Conservation (phyloP, 2,888 invertebrate species). For the Acanthosoma haemorrhoidale region DNA sequence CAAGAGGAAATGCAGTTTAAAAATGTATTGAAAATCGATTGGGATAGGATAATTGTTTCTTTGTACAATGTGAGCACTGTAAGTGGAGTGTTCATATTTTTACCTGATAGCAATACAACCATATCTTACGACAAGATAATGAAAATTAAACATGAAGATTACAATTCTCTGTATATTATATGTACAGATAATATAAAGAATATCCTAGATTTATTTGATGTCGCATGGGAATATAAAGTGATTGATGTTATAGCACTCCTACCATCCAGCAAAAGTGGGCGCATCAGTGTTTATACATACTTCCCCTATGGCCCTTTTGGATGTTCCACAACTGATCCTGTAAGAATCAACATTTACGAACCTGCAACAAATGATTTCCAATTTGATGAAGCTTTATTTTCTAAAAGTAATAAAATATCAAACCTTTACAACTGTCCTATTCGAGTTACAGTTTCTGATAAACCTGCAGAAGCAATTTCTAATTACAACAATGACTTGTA, state of each 20-base stretch:
- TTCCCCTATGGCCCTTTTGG: conserved; percentile 40
- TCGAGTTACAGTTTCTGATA: conserved; percentile 16
- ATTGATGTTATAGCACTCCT: conserved; percentile 41
- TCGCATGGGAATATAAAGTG: conserved; percentile 42
- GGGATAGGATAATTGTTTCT: conserved; percentile 23
- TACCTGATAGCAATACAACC: conserved; percentile 30
- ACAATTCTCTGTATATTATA: conserved; percentile 27
- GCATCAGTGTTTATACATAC: conserved; percentile 40
- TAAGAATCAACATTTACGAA: conserved; percentile 39
- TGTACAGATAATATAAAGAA: conserved; percentile 23
- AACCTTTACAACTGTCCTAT: conserved; percentile 41
- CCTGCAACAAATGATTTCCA: conserved; percentile 22
- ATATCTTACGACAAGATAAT: conserved; percentile 30
- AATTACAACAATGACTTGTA: not conserved
- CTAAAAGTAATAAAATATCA: conserved; percentile 35
- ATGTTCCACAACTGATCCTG: conserved; percentile 40
- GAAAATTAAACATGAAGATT: not conserved
- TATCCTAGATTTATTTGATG: conserved; percentile 37
- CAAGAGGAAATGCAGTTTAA: not conserved
- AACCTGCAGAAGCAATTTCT: not conserved
- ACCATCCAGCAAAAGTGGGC: conserved; percentile 36
- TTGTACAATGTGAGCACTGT: not conserved
- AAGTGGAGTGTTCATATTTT: conserved; percentile 26
- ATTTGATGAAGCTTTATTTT: conserved; percentile 34
- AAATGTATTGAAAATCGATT: conserved; percentile 10